Percentiles rank a stretch among this genome's conserved stretches.
These are phyloP conservation scores for Anastrepha ludens DNA, from an alignment of 1,140 invertebrate genomes.

Conservation along the genomic window DNA sequence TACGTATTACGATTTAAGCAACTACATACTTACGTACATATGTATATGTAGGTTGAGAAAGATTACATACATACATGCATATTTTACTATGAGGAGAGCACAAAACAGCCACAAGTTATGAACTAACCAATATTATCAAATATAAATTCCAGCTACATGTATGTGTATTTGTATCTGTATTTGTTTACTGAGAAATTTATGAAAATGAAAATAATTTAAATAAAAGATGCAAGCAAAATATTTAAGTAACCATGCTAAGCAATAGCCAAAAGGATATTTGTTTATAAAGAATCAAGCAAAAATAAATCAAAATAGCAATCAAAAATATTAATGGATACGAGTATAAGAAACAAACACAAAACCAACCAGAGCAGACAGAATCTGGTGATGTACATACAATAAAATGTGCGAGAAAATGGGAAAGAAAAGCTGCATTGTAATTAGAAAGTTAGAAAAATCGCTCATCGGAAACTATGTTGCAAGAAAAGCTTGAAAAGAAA, in stretches of 20 bases:
- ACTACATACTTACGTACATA: background rate
- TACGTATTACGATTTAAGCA: slow-evolving; percentile 23
- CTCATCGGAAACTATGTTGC: no score
- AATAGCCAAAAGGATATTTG: background rate
- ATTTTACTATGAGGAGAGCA: background rate
- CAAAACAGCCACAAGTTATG: slow-evolving; percentile 16
- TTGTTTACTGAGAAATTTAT: background rate
- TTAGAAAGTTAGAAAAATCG: no score
- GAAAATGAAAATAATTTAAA: background rate
- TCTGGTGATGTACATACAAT: background rate
- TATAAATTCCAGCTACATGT: background rate
- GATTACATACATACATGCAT: background rate
- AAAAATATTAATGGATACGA: background rate
- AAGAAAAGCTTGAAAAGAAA: no score
- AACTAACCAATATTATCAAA: background rate
- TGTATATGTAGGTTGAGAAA: background rate
- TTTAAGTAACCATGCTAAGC: background rate
- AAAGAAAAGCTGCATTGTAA: no score
- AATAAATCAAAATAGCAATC: slow-evolving; percentile 11
- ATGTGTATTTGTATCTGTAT: background rate
- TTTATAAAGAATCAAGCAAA: background rate
- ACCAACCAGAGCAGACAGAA: no score
- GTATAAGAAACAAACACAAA: background rate
- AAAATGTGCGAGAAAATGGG: background rate
- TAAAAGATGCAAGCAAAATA: background rate